phyloP scores from a whole-genome alignment of 2,797 vertebrate genomes.

The Carduelis carduelis region DNA sequence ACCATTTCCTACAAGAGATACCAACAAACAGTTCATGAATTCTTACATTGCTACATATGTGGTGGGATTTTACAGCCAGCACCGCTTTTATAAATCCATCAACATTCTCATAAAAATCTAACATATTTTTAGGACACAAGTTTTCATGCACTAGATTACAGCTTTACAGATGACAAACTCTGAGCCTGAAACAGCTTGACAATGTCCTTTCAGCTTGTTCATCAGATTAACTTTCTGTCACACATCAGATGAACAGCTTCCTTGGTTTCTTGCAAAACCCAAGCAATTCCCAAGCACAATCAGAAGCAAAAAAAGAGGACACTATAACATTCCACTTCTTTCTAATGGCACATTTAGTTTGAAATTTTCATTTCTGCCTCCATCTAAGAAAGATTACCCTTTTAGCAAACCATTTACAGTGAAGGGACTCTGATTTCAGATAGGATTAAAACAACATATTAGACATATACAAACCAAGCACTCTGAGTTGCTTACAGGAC shows the following conservation, averaged over 20 bases:
- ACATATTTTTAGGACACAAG: background rate
- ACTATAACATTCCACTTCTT: background rate
- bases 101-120: background rate
- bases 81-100: background rate
- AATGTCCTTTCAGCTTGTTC: conserved; percentile 18
- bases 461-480: conserved; percentile 7
- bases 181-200: conserved; percentile 30
- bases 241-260: conserved; percentile 32
- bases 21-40: background rate
- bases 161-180: background rate
- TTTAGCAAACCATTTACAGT: conserved; percentile 18
- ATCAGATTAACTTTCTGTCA: conserved; percentile 39
- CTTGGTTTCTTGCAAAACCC: conserved; percentile 12
- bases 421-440: background rate
- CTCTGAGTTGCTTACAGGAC: conserved; percentile 8
- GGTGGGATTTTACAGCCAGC: background rate
- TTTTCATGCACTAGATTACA: background rate
- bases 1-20: background rate
- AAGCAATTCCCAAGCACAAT: background rate
- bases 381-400: conserved; percentile 12
- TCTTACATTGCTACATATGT: background rate
- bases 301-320: background rate
- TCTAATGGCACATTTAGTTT: background rate
- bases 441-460: background rate
- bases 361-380: conserved; percentile 4